These are phyloP conservation scores for Bombus picipes DNA, from an alignment of 1,140 invertebrate species.

Conservation along the genomic window DNA sequence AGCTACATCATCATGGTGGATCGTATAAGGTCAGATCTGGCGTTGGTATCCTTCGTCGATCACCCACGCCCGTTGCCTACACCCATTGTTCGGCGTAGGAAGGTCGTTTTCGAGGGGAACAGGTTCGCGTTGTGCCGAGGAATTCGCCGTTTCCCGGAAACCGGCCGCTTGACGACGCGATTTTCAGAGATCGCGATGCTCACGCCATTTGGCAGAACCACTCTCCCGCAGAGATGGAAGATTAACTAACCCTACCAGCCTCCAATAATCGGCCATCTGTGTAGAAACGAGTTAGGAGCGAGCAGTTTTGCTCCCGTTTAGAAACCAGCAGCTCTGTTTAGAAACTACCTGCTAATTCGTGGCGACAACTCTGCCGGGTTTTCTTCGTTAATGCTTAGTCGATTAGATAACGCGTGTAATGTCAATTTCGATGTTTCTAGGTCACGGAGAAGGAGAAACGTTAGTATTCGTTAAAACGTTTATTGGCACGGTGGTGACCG, in stretches of 20 bases:
- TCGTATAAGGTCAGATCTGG: slow-evolving; percentile 63
- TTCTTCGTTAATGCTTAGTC: neutral
- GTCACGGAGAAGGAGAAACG: neutral
- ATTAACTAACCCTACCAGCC: slow-evolving; percentile 30
- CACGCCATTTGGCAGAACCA: slow-evolving; percentile 52
- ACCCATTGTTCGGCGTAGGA: slow-evolving; percentile 65
- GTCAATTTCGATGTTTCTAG: neutral
- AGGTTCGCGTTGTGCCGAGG: slow-evolving; percentile 61
- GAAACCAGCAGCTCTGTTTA: neutral
- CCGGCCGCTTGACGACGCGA: slow-evolving; percentile 45
- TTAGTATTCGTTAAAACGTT: neutral
- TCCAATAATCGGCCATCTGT: slow-evolving; percentile 32
- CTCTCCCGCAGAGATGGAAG: slow-evolving; percentile 7
- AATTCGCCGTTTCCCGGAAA: slow-evolving; percentile 67
- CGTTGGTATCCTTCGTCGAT: slow-evolving; percentile 58
- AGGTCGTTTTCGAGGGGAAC: slow-evolving; percentile 63
- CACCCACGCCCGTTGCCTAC: slow-evolving; percentile 64
- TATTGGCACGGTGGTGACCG: no score
- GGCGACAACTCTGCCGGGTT: neutral
- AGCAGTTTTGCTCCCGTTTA: neutral
- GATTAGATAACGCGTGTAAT: slow-evolving; percentile 20
- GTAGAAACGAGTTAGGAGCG: slow-evolving; percentile 36
- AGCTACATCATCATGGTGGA: slow-evolving; percentile 40
- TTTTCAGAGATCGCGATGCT: slow-evolving; percentile 61
- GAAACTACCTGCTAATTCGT: neutral